Base-by-base conservation (phyloP, 2,797 vertebrate species). In the Tachyglossus aculeatus region DNA sequence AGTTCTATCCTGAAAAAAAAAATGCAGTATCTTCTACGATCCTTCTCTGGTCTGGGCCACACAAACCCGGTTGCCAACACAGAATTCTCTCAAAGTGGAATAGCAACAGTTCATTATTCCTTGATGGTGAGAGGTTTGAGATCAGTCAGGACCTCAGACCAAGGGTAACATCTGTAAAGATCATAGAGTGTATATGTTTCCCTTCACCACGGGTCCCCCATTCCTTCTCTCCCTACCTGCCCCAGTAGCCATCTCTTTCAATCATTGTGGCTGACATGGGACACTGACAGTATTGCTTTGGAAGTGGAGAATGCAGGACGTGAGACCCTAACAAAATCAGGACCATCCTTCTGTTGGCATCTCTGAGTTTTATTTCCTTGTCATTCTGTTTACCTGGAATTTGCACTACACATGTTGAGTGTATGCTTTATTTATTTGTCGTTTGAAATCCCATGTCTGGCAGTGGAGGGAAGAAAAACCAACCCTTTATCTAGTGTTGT, bases 381-480 rank as follows among this genome's bases (percentile, higher is more conserved):
- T 91, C 90, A 88, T 85, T 89, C 88, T 93, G 91, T 95, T 94
- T 93, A 93, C 90, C 87, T 91, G 80, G 86, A 74, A 82, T 87
- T 91, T 91, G 88, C 89, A 91, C 90, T 93, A 85, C 88, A 90
- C 77, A 44, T 25, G 63, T 80, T 77, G 89, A 88, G 87, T 91
- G 84, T 90, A 73, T 51, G 83, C 84, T 91, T 90, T 92, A 92
- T 92, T 92, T 93, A 92, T 93, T 90, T 77, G 73, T 80, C 57
- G 81, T 91, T 89, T 19, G 69, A 89, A 84, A 86, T 87, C 79
- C 84, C 53, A 64, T 74, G 74, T 81, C 84, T 87, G 85, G 79
- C 76, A 82, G 77, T 74, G 74, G 71, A 87, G 38, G 36, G 19
- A 53, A 80, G 68, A 77, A 32, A 80, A 71, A 67, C 50, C 61